phyloP scores from a whole-genome alignment of 2,888 invertebrate species.

The Epirrhoe alternata region DNA sequence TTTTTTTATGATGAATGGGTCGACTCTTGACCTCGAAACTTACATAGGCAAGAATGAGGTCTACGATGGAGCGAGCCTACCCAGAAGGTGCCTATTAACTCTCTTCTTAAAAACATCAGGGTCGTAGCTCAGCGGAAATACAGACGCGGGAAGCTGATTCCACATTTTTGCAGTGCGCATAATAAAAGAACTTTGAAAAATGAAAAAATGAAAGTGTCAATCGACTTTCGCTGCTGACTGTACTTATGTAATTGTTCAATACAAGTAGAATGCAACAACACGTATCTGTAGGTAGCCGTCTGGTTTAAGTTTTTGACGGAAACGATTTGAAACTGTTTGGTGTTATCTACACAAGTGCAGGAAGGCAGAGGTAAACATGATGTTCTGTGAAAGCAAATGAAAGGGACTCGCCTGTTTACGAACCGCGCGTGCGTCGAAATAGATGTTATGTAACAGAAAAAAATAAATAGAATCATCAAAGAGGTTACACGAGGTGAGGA shows the following conservation, averaged over 20 bases:
- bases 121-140: no score
- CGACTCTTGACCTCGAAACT: no score
- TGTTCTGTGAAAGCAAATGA: conserved; percentile 63
- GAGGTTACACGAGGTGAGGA: background rate
- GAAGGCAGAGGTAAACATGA: conserved; percentile 65
- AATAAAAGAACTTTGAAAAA: no score
- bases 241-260: background rate
- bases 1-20: no score
- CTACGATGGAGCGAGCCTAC: no score
- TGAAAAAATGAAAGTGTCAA: no score
- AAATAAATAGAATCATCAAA: background rate
- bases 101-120: no score
- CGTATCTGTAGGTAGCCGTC: conserved; percentile 29
- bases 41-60: no score
- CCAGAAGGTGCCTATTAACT: no score
- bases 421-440: conserved; percentile 41
- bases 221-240: no score
- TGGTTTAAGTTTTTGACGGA: conserved; percentile 46
- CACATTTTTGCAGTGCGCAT: no score
- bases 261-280: conserved; percentile 8
- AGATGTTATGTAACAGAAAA: conserved; percentile 42
- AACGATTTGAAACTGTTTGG: conserved; percentile 31
- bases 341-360: conserved; percentile 56
- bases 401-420: conserved; percentile 58
- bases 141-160: no score